Evolutionary conservation across 1,140 invertebrate genomes (phyloP).

Genomic region (Achatina immaculata): DNA sequence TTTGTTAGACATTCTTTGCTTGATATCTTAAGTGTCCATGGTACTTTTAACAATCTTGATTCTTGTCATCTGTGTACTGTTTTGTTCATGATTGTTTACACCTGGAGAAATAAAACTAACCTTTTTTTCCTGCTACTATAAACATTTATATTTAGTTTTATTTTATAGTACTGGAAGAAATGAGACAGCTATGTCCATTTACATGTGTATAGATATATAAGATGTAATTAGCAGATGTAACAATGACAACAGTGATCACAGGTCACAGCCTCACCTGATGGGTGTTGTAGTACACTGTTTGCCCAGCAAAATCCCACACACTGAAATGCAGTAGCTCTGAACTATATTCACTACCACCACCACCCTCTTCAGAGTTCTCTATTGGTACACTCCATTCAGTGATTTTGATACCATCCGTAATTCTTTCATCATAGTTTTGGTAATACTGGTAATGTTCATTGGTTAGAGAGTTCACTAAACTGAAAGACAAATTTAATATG

Average conservation of each 20-base stretch:
- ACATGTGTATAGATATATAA: too few species aligned
- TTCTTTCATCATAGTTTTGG: slow-evolving; percentile 54
- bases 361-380: neutral
- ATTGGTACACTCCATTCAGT: slow-evolving; percentile 58
- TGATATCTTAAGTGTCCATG: too few species aligned
- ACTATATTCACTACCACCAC: slow-evolving; percentile 12
- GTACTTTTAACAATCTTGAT: too few species aligned
- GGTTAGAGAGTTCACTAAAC: slow-evolving; percentile 60
- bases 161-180: too few species aligned
- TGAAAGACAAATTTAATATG: slow-evolving; percentile 37
- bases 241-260: neutral
- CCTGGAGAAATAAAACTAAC: too few species aligned
- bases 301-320: slow-evolving; percentile 71
- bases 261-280: slow-evolving; percentile 66
- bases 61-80: too few species aligned
- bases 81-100: too few species aligned
- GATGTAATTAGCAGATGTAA: too few species aligned
- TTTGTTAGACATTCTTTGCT: too few species aligned
- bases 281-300: slow-evolving; percentile 71
- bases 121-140: too few species aligned
- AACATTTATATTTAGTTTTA: too few species aligned
- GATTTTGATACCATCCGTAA: slow-evolving; percentile 70
- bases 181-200: too few species aligned
- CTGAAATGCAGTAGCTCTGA: slow-evolving; percentile 56
- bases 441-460: slow-evolving; percentile 40